Percentiles rank a stretch among this genome's conserved stretches.
These are phyloP conservation scores for Cygnus atratus DNA, from an alignment of 2,113 vertebrate species.

Conservation along the genomic window DNA sequence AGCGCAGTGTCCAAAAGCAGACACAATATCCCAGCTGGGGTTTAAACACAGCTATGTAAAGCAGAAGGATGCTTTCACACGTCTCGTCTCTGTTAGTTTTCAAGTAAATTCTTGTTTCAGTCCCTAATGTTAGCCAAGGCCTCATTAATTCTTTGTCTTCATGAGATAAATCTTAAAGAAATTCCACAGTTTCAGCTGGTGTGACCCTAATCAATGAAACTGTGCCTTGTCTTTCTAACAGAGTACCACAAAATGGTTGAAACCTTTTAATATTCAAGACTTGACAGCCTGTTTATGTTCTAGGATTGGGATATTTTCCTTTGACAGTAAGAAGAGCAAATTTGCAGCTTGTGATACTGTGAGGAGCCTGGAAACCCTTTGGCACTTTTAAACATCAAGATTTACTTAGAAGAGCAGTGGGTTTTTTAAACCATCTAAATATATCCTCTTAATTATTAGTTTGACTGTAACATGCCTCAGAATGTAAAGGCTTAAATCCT, in stretches of 20 bases:
- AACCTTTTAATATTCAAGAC: not conserved
- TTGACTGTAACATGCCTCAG: slow-evolving; percentile 20
- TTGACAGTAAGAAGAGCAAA: slow-evolving; percentile 22
- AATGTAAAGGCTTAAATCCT: slow-evolving; percentile 56
- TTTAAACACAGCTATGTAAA: not conserved
- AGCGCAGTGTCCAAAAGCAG: not conserved
- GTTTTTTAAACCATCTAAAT: slow-evolving; percentile 47
- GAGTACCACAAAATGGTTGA: not conserved
- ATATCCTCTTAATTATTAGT: slow-evolving; percentile 59
- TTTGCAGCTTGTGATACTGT: not conserved
- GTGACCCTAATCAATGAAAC: not conserved
- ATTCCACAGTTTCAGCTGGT: not conserved
- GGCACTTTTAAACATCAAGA: not conserved
- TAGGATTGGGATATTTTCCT: slow-evolving; percentile 1
- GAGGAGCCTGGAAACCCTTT: not conserved
- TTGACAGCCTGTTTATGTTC: slow-evolving; percentile 22
- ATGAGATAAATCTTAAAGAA: not conserved
- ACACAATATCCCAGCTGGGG: not conserved
- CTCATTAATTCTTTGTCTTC: not conserved
- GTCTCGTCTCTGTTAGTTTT: not conserved
- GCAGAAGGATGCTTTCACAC: not conserved
- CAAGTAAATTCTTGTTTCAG: not conserved
- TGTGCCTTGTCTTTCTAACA: not conserved
- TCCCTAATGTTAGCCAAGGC: not conserved
- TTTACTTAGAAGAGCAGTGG: slow-evolving; percentile 43